A percentile compares a stretch with the other conserved stretches of the same genome.
These are phyloP conservation scores for Ommatoiulus sabulosus DNA, from an alignment of 2,888 invertebrate species.

Conservation along the genomic window DNA sequence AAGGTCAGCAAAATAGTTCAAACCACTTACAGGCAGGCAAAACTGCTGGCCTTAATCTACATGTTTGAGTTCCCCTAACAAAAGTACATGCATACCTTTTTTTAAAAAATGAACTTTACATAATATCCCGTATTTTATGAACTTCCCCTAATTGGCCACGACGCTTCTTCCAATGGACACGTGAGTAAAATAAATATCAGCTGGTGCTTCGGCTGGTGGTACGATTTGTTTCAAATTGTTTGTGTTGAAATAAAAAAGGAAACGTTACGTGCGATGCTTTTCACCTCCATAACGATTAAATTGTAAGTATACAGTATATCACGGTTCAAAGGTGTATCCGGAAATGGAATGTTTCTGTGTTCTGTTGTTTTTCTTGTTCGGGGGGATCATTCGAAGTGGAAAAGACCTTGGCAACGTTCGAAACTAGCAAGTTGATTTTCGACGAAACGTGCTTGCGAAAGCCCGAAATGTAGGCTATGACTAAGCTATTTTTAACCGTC, in stretches of 20 bases:
- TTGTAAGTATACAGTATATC: neutral
- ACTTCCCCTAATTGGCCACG: neutral
- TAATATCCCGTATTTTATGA: neutral
- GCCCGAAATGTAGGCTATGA: neutral
- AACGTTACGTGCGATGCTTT: neutral
- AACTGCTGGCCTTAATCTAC: too few species aligned
- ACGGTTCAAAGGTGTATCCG: neutral
- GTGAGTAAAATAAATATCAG: conserved; percentile 38
- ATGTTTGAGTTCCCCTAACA: too few species aligned
- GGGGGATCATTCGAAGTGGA: neutral
- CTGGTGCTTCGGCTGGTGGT: neutral
- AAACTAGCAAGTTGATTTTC: neutral
- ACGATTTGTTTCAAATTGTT: neutral
- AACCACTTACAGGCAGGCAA: too few species aligned
- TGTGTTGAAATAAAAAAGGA: neutral
- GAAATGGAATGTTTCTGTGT: neutral
- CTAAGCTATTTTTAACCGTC: conserved; percentile 34
- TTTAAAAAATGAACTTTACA: neutral
- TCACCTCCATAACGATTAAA: neutral
- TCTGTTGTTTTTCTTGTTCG: neutral
- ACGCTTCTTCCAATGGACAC: conserved; percentile 9
- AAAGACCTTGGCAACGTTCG: conserved; percentile 31
- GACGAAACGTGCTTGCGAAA: conserved; percentile 24
- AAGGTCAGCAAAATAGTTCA: too few species aligned
- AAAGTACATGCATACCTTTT: neutral